Percentiles rank a stretch among this genome's conserved stretches.
Evolutionary conservation across 1,140 invertebrate species (phyloP).

Genomic region (Brachionus paranguensis): DNA sequence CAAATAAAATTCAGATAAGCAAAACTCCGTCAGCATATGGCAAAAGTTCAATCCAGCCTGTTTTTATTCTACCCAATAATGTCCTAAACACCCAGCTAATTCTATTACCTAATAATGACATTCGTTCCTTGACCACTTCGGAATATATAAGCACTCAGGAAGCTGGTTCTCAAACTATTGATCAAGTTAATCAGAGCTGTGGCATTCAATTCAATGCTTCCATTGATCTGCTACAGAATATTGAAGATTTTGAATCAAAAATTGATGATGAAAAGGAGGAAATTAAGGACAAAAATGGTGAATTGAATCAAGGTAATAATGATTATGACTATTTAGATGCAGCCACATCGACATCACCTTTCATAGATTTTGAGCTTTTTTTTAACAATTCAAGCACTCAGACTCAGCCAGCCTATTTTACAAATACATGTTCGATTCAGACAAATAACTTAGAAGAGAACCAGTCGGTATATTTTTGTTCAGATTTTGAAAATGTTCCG

Average conservation of each 20-base stretch:
- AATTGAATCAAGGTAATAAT: neutral
- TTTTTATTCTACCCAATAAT: neutral
- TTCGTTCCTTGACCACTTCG: neutral
- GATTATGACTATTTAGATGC: slow-evolving; percentile 36
- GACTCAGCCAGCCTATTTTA: slow-evolving; percentile 8
- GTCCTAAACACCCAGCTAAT: neutral
- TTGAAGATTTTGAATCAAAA: neutral
- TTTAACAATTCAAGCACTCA: slow-evolving; percentile 8
- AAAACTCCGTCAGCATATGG: neutral
- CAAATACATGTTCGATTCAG: neutral
- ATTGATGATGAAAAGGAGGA: neutral
- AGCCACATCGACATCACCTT: slow-evolving; percentile 17
- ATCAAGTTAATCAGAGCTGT: neutral
- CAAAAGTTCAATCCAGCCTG: neutral
- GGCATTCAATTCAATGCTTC: neutral
- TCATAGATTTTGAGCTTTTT: neutral
- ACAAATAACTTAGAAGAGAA: neutral
- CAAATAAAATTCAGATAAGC: neutral
- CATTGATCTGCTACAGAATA: neutral
- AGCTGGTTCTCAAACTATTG: neutral
- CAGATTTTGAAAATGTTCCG: neutral
- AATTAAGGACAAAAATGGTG: neutral
- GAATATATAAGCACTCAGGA: neutral
- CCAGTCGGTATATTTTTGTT: neutral
- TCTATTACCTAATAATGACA: neutral